phyloP scores from a whole-genome alignment of 2,888 invertebrate species.

The Chrysolina americana region DNA sequence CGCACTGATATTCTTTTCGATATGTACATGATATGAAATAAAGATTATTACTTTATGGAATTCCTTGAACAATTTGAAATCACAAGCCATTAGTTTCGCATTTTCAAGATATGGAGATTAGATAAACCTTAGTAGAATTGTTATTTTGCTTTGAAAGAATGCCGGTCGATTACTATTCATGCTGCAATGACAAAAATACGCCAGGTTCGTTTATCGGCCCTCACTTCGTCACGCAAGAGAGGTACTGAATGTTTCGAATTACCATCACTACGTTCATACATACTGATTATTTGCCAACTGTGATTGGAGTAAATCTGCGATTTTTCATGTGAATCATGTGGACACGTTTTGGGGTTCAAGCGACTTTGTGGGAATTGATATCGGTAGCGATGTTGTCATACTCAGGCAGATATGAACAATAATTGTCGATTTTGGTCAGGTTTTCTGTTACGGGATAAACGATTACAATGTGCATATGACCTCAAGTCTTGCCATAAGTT shows the following conservation, averaged over 20 bases:
- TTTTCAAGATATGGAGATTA: constrained; percentile 30
- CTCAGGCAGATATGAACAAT: too few species aligned
- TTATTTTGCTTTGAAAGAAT: constrained; percentile 32
- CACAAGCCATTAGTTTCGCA: constrained; percentile 35
- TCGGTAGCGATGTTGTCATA: too few species aligned
- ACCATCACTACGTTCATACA: constrained; percentile 1
- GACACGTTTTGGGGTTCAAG: too few species aligned
- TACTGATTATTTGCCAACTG: background rate
- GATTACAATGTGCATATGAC: too few species aligned
- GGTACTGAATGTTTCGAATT: constrained; percentile 1
- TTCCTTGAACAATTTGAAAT: constrained; percentile 43
- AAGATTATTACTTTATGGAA: constrained; percentile 41
- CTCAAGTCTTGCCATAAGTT: too few species aligned
- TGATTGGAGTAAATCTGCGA: background rate
- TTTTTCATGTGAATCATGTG: too few species aligned
- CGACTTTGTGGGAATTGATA: too few species aligned
- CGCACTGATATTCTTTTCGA: constrained; percentile 39
- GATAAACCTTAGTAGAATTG: constrained; percentile 36
- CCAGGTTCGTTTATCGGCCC: constrained; percentile 2
- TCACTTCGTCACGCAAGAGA: constrained; percentile 15
- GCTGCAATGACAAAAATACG: constrained; percentile 13
- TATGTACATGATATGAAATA: constrained; percentile 45
- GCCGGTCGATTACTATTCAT: constrained; percentile 37
- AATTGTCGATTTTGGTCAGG: too few species aligned
- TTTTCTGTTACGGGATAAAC: too few species aligned